Percentiles rank a stretch among this genome's conserved stretches.
phyloP scores from a whole-genome alignment of 30 jellyfish, hydroid and myxozoan genomes.

The Cassiopea xamachana region DNA sequence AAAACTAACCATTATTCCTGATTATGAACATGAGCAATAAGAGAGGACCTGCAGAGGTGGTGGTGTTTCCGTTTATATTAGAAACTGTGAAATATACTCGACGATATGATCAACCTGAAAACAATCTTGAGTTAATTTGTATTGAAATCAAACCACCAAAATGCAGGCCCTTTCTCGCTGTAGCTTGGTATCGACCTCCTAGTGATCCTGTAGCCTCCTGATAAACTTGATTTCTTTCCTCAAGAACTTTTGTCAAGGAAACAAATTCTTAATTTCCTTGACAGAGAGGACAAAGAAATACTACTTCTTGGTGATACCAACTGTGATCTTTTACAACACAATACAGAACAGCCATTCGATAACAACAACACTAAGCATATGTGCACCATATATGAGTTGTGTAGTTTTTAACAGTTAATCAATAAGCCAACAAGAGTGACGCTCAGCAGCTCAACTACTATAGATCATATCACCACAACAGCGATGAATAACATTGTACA shows the following conservation, averaged over 20 bases:
- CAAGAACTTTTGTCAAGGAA: neutral
- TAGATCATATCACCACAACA: neutral
- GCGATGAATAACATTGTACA: neutral
- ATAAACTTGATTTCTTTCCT: neutral
- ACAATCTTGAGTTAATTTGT: constrained; percentile 14
- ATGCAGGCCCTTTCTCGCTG: neutral
- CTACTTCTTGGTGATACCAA: constrained; percentile 4
- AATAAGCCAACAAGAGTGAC: neutral
- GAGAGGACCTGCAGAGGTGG: neutral
- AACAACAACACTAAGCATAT: neutral
- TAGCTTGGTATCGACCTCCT: too few relatives aligned
- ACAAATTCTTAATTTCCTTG: constrained; percentile 8
- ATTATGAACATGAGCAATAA: neutral
- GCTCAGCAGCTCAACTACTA: too few relatives aligned
- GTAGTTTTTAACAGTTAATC: constrained; percentile 1
- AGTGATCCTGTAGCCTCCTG: neutral
- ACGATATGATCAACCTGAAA: neutral
- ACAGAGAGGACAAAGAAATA: neutral
- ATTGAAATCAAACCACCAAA: constrained; percentile 2
- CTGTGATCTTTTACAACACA: neutral
- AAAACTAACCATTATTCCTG: neutral
- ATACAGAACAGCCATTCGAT: neutral
- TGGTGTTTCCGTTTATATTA: neutral
- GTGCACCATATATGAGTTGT: neutral
- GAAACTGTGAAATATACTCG: neutral